Evolutionary conservation across 2,113 vertebrate species (phyloP), one percentile per base, ranked within the genome.

Genomic region (Antechinus flavipes): DNA sequence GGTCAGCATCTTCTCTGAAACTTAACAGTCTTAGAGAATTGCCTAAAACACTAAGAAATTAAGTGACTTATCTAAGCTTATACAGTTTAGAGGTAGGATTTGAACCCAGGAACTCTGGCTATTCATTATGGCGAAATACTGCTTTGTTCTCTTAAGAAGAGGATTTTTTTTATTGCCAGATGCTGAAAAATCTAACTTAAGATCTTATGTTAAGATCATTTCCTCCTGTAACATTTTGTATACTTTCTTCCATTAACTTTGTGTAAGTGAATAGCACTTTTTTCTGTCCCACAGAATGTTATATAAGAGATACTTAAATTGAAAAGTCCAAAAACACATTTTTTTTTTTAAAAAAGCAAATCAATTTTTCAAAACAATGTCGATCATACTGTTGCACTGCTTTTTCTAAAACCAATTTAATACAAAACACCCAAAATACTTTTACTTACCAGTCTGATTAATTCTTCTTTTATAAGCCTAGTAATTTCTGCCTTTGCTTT

Each of bases 401-500:
- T 84, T 91, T 94, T 95, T 91, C 55, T 46, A 94, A 93, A 96
- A 90, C 30, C 26, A 94, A 49, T 93, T 91, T 84, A 91, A 94
- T 94, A 92, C 12, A 94, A 96, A 58, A 56, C 50, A 89, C 46
- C 42, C 76, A 89, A 90, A 14, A 96, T 10, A 50, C 61, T 91
- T 96, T 91, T 56, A 99, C 99, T 99, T 98, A 99, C 99, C 99
- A 99, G 98, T 98, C 99, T 99, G 98, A 99, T 99, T 94, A 99
- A 99, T 97, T 99, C 99, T 97, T 99, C 99, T 98, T 99, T 99
- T 98, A 99, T 99, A 96, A 99, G 99, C 49, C 99, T 99, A 11
- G 99, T 99, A 96, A 99, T 99, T 98, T 99, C 99, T 10, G 99
- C 99, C 98, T 99, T 99, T 50, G 99, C 99, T 98, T 99, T 99